Evolutionary conservation across 2,113 vertebrate species (phyloP), one percentile per base, ranked within the genome.

Genomic region (Circaetus gallicus): DNA sequence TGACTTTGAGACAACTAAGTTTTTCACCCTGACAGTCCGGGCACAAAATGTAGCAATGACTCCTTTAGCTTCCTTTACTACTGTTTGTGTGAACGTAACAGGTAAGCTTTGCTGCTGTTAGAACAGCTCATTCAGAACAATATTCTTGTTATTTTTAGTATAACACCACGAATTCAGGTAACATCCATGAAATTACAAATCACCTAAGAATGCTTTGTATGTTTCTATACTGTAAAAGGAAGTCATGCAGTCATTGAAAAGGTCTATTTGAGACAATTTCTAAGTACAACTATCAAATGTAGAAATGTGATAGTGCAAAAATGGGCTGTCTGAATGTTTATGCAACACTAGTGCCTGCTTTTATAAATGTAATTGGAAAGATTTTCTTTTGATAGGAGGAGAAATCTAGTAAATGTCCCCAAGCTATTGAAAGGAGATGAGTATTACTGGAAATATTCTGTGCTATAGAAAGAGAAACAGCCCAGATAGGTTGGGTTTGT

Each of bases 21-120:
- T 98, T 95, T 99, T 99, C 96, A 98, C 97, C 13, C 97, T 99
- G 47, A 97, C 98, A 47, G 98, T 99, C 45, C 98, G 98, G 13
- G 99, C 98, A 31, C 99, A 99, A 97, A 99, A 99, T 0, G 98
- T 99, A 36, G 99, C 99, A 6, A 98, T 98, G 13, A 98, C 98
- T 38, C 99, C 99, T 13, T 98, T 99, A 34, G 99, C 99, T 55
- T 99, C 99, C 34, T 99, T 99, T 96, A 97, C 98, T 80, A 98
- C 98, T 8, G 98, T 99, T 93, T 98, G 95, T 84, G 93, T 99
- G 95, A 99, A 99, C 31, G 25, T 99, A 81, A 99, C 99, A 82
- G 99, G 99, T 99, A 95, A 92, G 97, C 66, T 78, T 56, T 67
- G 58, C 49, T 92, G 49, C 49, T 72, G 13, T n/a, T 77, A 29